phyloP scores from a whole-genome alignment of 2,797 vertebrate genomes.

The Dendrocincla fuliginosa region DNA sequence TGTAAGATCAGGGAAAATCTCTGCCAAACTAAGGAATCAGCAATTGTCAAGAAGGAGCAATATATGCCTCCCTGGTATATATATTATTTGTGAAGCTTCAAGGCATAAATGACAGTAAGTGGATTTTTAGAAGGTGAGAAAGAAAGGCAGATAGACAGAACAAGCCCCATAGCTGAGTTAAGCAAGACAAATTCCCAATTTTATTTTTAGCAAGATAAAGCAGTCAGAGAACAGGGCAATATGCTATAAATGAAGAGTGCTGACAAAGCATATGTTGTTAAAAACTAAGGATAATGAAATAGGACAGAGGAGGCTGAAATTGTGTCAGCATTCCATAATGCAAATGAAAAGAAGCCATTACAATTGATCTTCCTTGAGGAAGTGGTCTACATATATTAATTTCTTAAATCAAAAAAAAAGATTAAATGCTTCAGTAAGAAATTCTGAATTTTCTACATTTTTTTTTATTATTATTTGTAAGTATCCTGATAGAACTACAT shows the following conservation, averaged over 20 bases:
- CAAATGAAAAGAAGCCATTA: conserved; percentile 28
- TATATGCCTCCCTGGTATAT: neutral
- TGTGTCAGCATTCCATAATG: conserved; percentile 40
- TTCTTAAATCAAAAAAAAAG: neutral
- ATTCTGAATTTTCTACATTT: neutral
- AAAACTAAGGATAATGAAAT: conserved; percentile 31
- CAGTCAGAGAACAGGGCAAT: neutral
- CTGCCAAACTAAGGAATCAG: neutral
- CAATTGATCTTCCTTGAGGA: neutral
- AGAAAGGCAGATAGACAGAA: neutral
- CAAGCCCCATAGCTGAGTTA: neutral
- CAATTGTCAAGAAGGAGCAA: neutral
- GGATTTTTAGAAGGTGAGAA: neutral
- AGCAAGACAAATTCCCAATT: conserved; percentile 1
- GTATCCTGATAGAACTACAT: neutral
- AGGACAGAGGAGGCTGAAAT: neutral
- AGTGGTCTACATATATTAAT: neutral
- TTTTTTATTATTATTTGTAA: neutral
- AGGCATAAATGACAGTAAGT: conserved; percentile 19
- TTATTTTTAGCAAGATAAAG: conserved; percentile 35
- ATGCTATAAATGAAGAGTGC: conserved; percentile 35
- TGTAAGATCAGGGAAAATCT: neutral
- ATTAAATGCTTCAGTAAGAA: neutral
- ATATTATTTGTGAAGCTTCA: neutral
- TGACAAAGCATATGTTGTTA: conserved; percentile 32